Conservation (phyloP, 2,797 vertebrate genomes). For the Alexandromys oeconomus region DNA sequence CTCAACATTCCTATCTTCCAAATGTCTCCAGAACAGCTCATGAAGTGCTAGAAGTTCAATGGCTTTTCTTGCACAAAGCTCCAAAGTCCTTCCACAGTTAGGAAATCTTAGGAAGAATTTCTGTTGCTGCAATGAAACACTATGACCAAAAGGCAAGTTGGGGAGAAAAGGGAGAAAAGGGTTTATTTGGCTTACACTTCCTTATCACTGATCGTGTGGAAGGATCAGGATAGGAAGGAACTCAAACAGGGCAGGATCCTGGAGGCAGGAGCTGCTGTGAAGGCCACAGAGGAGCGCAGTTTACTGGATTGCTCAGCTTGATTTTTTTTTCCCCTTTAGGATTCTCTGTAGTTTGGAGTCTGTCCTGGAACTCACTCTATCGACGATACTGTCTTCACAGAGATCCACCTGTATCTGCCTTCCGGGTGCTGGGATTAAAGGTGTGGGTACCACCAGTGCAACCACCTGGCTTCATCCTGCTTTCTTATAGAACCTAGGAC, state of each 20-base stretch:
- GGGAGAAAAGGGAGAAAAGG: neutral
- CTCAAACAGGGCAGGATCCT: neutral
- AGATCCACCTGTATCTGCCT: too few relatives aligned
- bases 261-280: neutral
- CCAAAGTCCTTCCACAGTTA: neutral
- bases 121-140: neutral
- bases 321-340: too few relatives aligned
- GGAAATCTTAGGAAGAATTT: neutral
- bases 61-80: neutral
- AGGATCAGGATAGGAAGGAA: neutral
- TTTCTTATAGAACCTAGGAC: neutral
- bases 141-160: neutral
- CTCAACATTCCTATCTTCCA: neutral
- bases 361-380: too few relatives aligned
- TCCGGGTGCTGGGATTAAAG: too few relatives aligned
- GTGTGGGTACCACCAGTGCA: too few relatives aligned
- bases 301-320: neutral
- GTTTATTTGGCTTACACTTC: neutral
- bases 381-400: too few relatives aligned
- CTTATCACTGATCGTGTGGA: neutral
- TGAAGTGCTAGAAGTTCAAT: neutral
- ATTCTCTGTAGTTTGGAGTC: too few relatives aligned
- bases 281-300: neutral
- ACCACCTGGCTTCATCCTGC: too few relatives aligned
- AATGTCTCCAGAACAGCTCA: neutral